Evolutionary conservation across 2,113 vertebrate species (phyloP), one percentile per base, ranked within the genome.

Genomic region (Serinus canaria): DNA sequence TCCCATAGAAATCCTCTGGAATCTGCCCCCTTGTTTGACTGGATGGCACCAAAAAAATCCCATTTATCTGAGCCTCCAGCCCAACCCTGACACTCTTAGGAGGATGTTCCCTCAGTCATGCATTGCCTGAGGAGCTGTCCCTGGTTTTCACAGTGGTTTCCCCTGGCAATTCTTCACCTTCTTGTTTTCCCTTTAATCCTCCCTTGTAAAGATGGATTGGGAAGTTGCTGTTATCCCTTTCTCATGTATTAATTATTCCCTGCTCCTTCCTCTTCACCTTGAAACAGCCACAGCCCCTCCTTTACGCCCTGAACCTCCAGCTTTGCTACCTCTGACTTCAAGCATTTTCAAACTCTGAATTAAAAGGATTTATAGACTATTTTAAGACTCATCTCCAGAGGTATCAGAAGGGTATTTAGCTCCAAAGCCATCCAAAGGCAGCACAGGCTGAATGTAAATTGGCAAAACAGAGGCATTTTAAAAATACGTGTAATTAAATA

Each of bases 401-500:
- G 64, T 44, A 90, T 2, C 24, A 37, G 49, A 66, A 93, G 92
- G 53, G 52, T 46, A 10, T 64, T 93, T 20, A 81, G 79, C 62
- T 78, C 28, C 52, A 21, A 63, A 93, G 79, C 83, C 37, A 69
- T 31, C 66, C 90, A 16, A 24, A 94, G 79, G 88, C 79, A 68
- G 92, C 3, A 0, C 5, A 35, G 0, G 2, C 68, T 23, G 82
- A 89, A 74, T 63, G 25, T 10, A 55, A 96, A 95, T 41, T 44
- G 85, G 90, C 78, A 83, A 90, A 93, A 80, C 84, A 94, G 89
- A 92, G 47, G 94, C 85, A 44, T 86, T 93, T 95, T 87, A 59
- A 86, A 94, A 95, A 90, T 9, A 83, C 2, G 1, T 0, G 4
- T 86, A 85, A 97, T 96, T 89, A 91, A 95, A 95, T 94, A 95